Percentiles rank a stretch among this genome's conserved stretches.
phyloP scores from a whole-genome alignment of 2,888 invertebrate genomes.

The Nymphalis urticae region DNA sequence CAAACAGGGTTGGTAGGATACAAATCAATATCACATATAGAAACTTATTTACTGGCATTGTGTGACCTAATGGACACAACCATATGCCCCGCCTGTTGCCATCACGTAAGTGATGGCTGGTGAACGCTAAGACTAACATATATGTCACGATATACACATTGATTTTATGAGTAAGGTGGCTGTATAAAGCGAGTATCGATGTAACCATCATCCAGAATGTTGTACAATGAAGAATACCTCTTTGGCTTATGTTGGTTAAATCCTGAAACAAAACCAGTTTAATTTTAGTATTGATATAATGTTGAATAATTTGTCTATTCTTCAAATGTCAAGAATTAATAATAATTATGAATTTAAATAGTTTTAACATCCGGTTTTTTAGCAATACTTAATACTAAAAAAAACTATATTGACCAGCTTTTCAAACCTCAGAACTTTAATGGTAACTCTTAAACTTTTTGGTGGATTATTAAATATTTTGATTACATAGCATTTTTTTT shows the following conservation, averaged over 20 bases:
- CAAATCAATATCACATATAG: constrained; percentile 54
- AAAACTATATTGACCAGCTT: no score
- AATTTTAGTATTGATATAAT: background rate
- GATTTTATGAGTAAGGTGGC: constrained; percentile 52
- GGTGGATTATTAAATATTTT: no score
- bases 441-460: no score
- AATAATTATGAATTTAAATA: no score
- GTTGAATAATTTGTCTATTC: no score
- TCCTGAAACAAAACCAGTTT: constrained; percentile 55
- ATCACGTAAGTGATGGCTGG: constrained; percentile 67
- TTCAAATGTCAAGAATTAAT: no score
- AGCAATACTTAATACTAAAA: no score
- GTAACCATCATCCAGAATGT: constrained; percentile 58
- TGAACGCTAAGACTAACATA: constrained; percentile 62
- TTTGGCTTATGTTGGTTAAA: constrained; percentile 51
- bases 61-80: constrained; percentile 65
- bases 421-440: no score
- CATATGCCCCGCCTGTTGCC: constrained; percentile 66
- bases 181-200: constrained; percentile 48
- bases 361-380: no score
- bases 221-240: constrained; percentile 69
- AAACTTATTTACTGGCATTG: constrained; percentile 53
- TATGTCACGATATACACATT: constrained; percentile 56
- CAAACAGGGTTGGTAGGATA: constrained; percentile 55
- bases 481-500: no score